phyloP scores from a whole-genome alignment of 2,797 vertebrate genomes.

The Triplophysa bombifrons region DNA sequence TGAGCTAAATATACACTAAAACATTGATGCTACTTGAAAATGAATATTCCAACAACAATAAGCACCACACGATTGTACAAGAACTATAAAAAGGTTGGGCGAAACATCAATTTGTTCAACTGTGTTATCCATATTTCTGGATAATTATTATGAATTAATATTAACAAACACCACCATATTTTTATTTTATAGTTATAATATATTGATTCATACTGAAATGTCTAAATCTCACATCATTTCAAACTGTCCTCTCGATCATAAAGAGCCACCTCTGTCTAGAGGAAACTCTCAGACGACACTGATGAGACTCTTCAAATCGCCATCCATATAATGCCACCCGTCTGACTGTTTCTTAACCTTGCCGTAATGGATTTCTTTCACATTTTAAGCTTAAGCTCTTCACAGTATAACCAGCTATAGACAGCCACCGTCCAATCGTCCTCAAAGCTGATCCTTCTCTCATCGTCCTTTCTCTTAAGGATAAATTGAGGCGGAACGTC shows the following conservation, averaged over 20 bases:
- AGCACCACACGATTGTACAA: too few species aligned
- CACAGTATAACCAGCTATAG: conserved; percentile 24
- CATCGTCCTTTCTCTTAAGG: conserved; percentile 31
- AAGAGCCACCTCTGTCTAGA: conserved; percentile 23
- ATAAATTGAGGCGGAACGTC: conserved; percentile 42
- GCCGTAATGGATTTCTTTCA: conserved; percentile 52
- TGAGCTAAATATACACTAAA: too few species aligned
- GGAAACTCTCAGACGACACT: conserved; percentile 43
- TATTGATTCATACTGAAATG: too few species aligned
- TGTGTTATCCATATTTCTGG: too few species aligned
- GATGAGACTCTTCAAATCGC: conserved; percentile 52
- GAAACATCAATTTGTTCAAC: too few species aligned
- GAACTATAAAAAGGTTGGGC: too few species aligned
- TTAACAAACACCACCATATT: too few species aligned
- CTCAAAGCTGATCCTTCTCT: conserved; percentile 53
- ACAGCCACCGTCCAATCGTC: neutral
- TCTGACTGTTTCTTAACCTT: conserved; percentile 42
- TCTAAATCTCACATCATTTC: neutral
- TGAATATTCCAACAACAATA: too few species aligned
- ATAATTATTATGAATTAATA: too few species aligned
- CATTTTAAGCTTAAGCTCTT: conserved; percentile 46
- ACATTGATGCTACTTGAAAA: too few species aligned
- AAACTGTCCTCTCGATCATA: conserved; percentile 13
- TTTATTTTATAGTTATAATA: too few species aligned
- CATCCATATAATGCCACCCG: conserved; percentile 43